Evolutionary conservation across 53 echinoderm and acorn worm species (phyloP), one percentile per base, ranked within the genome.

Genomic region (Henricia sp.): DNA sequence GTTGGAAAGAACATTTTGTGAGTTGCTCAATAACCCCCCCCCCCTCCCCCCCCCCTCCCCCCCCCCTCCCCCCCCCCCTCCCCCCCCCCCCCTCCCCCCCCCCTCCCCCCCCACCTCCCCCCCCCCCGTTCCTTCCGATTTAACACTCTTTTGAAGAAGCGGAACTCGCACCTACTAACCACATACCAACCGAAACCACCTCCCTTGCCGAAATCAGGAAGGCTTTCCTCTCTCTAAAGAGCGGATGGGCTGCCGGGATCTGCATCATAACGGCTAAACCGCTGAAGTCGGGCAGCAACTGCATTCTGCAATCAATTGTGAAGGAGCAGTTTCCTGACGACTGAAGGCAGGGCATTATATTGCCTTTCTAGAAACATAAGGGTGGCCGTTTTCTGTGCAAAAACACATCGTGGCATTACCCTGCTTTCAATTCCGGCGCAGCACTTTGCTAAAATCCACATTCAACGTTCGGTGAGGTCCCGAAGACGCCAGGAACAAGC

Each of bases 221-320:
- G 29, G 58, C 58, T n/a, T n/a, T n/a, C n/a, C n/a, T 58, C 58
- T 58, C 3, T 3, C 24, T 25, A 25, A 53, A 58, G 58, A 25
- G 58, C 13, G 58, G 58, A 26, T 28, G 58, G 58, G 26, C 58
- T 28, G 58, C 26, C 27, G 58, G 58, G 58, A 58, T 58, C 58
- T 58, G 58, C 58, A 58, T 0, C 27, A 58, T 58, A 26, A 58
- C 27, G 26, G 26, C 58, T 26, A 30, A 2, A 58, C 1, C 29
- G 58, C 58, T 58, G 0, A 58, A 58, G 58, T 10, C 58, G 26
- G 25, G 58, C 29, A 30, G 26, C 58, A 5, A 58, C 27, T 25
- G 58, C 27, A 58, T 23, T 9, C 58, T 58, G 27, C 27, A 58
- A 4, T 58, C 27, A 13, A 12, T 53, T 4, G 53, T 13, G 53